Percentiles rank a stretch among this genome's conserved stretches.
These are phyloP conservation scores for Phylloscopus collybita DNA, from an alignment of 2,797 vertebrate species.

Conservation along the genomic window DNA sequence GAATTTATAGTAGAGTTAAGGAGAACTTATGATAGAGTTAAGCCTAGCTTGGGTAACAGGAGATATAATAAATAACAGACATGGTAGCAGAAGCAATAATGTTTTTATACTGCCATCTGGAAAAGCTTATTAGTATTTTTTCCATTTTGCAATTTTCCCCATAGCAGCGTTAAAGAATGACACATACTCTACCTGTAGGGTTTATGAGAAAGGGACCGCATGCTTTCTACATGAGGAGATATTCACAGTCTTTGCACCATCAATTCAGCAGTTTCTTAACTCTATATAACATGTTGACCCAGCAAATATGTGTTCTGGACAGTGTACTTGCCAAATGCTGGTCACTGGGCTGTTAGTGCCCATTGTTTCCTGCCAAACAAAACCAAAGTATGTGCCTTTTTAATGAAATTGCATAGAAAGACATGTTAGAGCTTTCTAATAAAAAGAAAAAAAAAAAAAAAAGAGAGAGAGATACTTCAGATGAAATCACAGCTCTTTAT, in stretches of 20 bases:
- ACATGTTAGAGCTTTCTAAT: not conserved
- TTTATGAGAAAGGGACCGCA: conserved; percentile 55
- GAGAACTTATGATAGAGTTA: not conserved
- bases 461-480: not conserved
- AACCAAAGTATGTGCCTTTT: conserved; percentile 41
- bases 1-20: not conserved
- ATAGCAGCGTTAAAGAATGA: conserved; percentile 34
- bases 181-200: conserved; percentile 57
- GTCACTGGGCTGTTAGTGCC: conserved; percentile 20
- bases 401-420: conserved; percentile 38
- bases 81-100: conserved; percentile 60
- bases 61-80: conserved; percentile 63
- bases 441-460: not conserved
- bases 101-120: conserved; percentile 61
- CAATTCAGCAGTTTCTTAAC: conserved; percentile 40
- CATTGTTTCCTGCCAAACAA: conserved; percentile 61
- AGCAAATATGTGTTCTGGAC: conserved; percentile 45
- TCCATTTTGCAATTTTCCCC: conserved; percentile 67
- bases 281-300: conserved; percentile 36
- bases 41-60: not conserved
- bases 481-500: conserved; percentile 54
- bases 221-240: conserved; percentile 62
- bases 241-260: conserved; percentile 31
- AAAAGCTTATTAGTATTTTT: conserved; percentile 68
- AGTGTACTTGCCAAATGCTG: conserved; percentile 18